Evolutionary conservation across 2,888 invertebrate species (phyloP).

Genomic region (Ormyrus nitidulus): DNA sequence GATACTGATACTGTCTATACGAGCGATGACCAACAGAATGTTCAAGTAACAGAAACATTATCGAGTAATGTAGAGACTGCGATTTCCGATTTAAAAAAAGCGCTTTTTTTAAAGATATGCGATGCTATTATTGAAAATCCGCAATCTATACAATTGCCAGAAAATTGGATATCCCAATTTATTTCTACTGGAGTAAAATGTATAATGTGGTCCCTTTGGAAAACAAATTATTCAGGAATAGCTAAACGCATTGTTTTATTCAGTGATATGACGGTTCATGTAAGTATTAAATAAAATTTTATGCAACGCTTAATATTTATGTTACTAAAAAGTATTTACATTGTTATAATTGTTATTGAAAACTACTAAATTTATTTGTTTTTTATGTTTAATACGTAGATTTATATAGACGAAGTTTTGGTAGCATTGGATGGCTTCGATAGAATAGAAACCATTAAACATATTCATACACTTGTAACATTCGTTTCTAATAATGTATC

Average conservation of each 20-base stretch:
- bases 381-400: slow-evolving; percentile 5
- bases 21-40: too few relatives aligned
- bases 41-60: too few relatives aligned
- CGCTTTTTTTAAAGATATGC: slow-evolving; percentile 1
- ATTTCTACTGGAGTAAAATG: neutral
- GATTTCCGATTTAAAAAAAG: too few relatives aligned
- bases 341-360: neutral
- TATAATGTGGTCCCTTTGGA: neutral
- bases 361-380: neutral
- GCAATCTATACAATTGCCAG: neutral
- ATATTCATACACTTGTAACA: neutral
- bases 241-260: neutral
- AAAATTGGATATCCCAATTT: neutral
- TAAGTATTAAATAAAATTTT: neutral
- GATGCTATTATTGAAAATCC: neutral
- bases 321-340: neutral
- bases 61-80: too few relatives aligned
- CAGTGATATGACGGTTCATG: neutral
- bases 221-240: neutral
- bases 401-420: slow-evolving; percentile 9
- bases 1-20: too few relatives aligned
- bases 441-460: neutral
- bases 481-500: neutral
- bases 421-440: neutral
- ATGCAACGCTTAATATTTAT: neutral